Conservation (phyloP, 2,888 invertebrate genomes). For the Monoplex corrugatus region DNA sequence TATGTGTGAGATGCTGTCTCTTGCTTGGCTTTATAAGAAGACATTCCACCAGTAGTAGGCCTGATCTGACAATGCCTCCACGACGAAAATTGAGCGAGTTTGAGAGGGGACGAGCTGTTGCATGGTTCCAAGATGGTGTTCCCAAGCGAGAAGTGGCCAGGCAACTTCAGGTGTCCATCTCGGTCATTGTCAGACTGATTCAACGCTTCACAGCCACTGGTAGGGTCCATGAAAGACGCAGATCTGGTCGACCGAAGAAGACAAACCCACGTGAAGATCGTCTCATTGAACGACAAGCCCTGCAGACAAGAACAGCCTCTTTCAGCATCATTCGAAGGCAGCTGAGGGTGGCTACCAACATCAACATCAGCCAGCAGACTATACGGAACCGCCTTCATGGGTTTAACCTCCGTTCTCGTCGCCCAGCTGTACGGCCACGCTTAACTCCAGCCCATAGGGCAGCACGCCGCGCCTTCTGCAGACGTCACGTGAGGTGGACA, state of each 20-base stretch:
- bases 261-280: background rate
- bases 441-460: background rate
- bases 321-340: background rate
- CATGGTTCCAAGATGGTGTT: conserved; percentile 13
- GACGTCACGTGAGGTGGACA: background rate
- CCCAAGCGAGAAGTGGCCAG: conserved; percentile 1
- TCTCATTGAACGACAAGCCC: background rate
- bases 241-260: background rate
- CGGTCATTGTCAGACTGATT: background rate
- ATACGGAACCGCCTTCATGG: conserved; percentile 2
- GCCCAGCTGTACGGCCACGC: background rate
- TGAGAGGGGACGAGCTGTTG: background rate
- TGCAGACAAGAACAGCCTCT: background rate
- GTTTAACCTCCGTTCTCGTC: background rate
- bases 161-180: background rate
- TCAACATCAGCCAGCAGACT: conserved; percentile 2
- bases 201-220: background rate
- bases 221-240: background rate
- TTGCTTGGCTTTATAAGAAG: background rate
- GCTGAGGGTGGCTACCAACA: conserved; percentile 18
- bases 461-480: conserved; percentile 27
- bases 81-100: conserved; percentile 7
- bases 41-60: background rate
- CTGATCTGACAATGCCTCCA: conserved; percentile 8
- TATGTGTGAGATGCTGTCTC: background rate